These are phyloP conservation scores for Sebastes oblongus DNA, from an alignment of 2,797 vertebrate genomes.

Conservation along the genomic window DNA sequence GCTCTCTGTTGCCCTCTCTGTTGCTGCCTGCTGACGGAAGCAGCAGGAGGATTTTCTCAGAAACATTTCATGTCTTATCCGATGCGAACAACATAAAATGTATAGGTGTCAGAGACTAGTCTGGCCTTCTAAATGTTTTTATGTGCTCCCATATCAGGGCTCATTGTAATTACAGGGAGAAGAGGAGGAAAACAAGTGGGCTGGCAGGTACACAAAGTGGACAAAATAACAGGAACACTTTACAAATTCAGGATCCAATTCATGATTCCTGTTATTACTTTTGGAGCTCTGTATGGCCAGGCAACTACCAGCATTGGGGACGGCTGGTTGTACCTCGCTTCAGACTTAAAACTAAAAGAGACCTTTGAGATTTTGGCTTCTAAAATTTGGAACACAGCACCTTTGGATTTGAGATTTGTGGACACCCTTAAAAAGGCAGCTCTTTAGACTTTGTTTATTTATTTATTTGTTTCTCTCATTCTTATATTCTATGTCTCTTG, in stretches of 20 bases:
- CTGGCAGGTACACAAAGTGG: background rate
- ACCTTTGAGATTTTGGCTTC: conserved; percentile 20
- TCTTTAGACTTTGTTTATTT: background rate
- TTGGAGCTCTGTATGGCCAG: background rate
- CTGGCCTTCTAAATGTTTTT: conserved; percentile 4
- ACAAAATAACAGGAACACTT: background rate
- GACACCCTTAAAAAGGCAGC: background rate
- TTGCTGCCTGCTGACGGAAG: conserved; percentile 16
- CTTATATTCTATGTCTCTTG: background rate
- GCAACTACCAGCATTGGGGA: background rate
- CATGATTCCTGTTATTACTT: background rate
- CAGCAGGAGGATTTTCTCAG: conserved; percentile 4
- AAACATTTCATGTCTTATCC: conserved; percentile 21
- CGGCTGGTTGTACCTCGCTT: background rate
- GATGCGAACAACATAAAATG: conserved; percentile 26
- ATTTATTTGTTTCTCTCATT: too few relatives aligned
- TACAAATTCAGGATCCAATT: background rate
- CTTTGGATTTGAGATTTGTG: background rate
- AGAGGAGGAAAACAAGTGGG: background rate
- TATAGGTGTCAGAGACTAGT: background rate
- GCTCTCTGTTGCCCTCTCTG: background rate
- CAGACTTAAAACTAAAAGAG: background rate
- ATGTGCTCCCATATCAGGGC: background rate
- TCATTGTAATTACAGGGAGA: conserved; percentile 1
- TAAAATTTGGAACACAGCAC: background rate